Evolutionary conservation across 2,888 invertebrate species (phyloP), one percentile per base, ranked within the genome.

Genomic region (Drosophila prostipennis): DNA sequence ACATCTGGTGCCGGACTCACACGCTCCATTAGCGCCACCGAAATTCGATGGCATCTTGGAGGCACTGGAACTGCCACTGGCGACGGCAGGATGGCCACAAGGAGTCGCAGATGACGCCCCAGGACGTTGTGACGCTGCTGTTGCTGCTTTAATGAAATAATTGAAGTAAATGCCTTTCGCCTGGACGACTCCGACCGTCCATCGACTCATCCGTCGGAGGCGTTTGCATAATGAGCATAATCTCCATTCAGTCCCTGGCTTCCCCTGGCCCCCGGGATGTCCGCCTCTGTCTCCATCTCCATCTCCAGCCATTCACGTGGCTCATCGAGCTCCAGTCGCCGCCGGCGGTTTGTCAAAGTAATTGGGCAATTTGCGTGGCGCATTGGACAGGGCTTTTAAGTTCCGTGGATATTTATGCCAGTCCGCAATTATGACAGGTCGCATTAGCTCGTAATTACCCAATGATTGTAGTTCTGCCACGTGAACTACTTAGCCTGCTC

Each of bases 1-100:
- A 65, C 70, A 73, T 67, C 79, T 71, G 78, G 61, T 78, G 78
- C 57, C 65, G 59, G 64, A 52, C 76, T 83, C 89, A 87, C 79
- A 88, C 83, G 87, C 89, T 88, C 89, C 83, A 88, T 89, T 83
- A 88, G 89, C 87, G 78, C 78, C 55, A 69, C 65, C 80, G 63
- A 70, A 75, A 73, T 68, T 65, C 49, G 42, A 43, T 46, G 69
- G 55, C 52, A 68, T 51, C 73, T 49, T 34, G 34, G 65, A 49
- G 53, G 49, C 49, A 36, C 19, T 45, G 54, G 53, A 45, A 36
- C 19, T 45, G 54, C 49, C 51, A 29, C 19, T 19, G 19, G 19
- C 3, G 19, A 19, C 19, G 19, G 19, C 19, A 19, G 40, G 43
- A 40, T 36, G 65, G 53, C 39, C 68, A 37, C 45, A 51, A 51